A percentile compares a stretch with the other conserved stretches of the same genome.
Evolutionary conservation across 2,888 invertebrate genomes (phyloP).

Genomic region (Cistogaster globosa): DNA sequence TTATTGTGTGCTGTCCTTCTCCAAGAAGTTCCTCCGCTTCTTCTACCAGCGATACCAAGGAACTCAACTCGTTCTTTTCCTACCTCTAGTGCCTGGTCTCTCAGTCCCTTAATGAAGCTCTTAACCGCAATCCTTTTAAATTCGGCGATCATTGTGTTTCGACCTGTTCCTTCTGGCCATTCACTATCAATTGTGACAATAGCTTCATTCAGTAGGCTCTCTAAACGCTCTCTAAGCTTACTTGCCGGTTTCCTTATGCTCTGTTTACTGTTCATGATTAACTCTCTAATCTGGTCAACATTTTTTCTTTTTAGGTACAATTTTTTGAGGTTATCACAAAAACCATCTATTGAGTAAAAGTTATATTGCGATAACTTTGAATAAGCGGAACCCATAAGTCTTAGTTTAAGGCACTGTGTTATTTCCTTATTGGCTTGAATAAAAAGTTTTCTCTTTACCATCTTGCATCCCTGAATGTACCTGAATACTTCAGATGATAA

Average conservation of each 20-base stretch:
- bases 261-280: background rate
- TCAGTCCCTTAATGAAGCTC: background rate
- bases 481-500: no score
- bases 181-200: background rate
- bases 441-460: no score
- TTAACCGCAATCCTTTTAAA: background rate
- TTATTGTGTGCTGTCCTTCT: background rate
- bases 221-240: background rate
- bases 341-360: background rate
- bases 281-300: background rate
- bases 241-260: background rate
- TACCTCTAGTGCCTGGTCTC: background rate
- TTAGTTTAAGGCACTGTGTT: no score
- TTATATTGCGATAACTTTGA: no score
- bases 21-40: background rate
- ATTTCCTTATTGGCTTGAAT: no score
- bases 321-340: background rate
- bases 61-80: background rate
- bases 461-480: no score
- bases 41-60: background rate
- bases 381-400: no score
- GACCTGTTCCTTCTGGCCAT: background rate
- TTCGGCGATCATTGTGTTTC: background rate
- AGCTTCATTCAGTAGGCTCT: background rate
- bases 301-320: background rate